Evolutionary conservation across 2,797 vertebrate species (phyloP), one percentile per base, ranked within the genome.

Genomic region (Chanos chanos): DNA sequence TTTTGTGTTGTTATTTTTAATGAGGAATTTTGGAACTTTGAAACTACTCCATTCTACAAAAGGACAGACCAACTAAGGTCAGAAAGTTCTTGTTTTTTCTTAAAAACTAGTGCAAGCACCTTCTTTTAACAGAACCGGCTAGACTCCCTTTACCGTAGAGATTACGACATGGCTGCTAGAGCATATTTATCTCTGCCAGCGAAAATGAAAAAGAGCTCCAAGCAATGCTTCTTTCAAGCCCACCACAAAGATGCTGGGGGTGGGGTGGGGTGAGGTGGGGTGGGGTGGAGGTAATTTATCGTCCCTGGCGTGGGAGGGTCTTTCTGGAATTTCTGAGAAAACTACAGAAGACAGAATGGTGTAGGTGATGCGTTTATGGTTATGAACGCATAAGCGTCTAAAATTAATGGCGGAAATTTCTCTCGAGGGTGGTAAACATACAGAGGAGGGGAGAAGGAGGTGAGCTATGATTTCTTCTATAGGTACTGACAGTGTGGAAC

Each of bases 401-500:
- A 49, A 27, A 67, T 57, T 31, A 68, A 74, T 71, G 52, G 62
- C 37, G 8, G 25, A 5, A 7, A 50, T 47, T 33, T 33, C 64
- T 47, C 48, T 30, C 9, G 28, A 49, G 45, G 15, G 44, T 41
- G 16, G 49, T 62, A 27, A 12, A 12, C 53, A 52, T 15, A 31
- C 7, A 37, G 44, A 56, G 48, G 10, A 2, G 2, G 5, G 19
- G 57, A 30, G 33, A 30, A 7, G 61, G 36, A 43, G 47, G 39
- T 70, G 67, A 73, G 56, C 57, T 61, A 56, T 57, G 64, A 30
- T 43, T 54, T 64, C 50, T 25, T 21, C 37, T 51, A 64, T 36
- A 45, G 48, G 19, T 56, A 18, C 36, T 49, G 64, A 68, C 65
- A 66, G 37, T 28, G 41, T 12, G 57, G 33, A 47, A 40, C 43